Evolutionary conservation across 2,113 vertebrate genomes (phyloP), one percentile per base, ranked within the genome.

Genomic region (Nannobrachium achirus): DNA sequence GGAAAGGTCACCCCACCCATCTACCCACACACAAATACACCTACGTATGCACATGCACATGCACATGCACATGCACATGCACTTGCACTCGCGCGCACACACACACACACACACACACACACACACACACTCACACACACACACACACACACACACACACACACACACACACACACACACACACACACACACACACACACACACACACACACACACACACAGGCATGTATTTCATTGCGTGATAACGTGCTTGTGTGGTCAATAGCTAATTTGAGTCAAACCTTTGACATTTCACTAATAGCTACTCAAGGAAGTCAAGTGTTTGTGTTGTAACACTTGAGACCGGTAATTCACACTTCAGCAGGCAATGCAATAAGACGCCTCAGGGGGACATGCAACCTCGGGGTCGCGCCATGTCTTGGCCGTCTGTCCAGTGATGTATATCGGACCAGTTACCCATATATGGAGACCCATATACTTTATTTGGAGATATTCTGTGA

Each of bases 241-340:
- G 65, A 63, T 74, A 6, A 58, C 68, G 66, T 62, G 25, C 25
- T 57, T 79, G 58, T 49, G 66, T 80, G 77, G 69, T 80, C 62
- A 75, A 9, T 57, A 9, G 57, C 39, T 25, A 50, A 46, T 77
- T 73, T 72, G 14, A 75, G 69, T 9, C 56, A 41, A 65, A 41
- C 78, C 66, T 82, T 82, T 88, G 82, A 89, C 87, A 89, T 89
- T 89, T 86, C 71, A 74, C 63, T 61, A 71, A 73, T 38, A 70
- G 46, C 44, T 48, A 39, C 74, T 56, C 80, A 69, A 85, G 85
- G 80, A 86, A 86, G 76, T 83, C 19, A 75, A 20, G 68, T 50
- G 20, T 45, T 19, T 7, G 15, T 7, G 4, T 59, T 52, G 59
- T 66, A 48, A 45, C 4, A 11, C 53, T 56, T 18, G 55, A 51